Evolutionary conservation across 2,797 vertebrate species (phyloP).

Genomic region (Eidolon dupreanum): DNA sequence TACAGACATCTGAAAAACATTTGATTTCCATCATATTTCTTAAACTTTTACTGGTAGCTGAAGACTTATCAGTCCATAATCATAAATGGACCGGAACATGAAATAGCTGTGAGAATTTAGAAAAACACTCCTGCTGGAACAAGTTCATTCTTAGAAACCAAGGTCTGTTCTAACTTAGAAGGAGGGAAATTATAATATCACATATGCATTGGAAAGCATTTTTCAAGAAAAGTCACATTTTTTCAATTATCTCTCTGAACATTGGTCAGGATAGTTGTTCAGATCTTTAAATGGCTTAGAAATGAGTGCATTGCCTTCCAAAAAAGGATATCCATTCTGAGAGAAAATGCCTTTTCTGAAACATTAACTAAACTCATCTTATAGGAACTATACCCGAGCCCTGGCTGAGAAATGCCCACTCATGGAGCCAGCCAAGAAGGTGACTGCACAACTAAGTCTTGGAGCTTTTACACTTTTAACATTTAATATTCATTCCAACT

Average conservation of each 20-base stretch:
- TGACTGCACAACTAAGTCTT: background rate
- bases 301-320: background rate
- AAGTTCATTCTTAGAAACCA: constrained; percentile 29
- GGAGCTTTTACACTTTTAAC: background rate
- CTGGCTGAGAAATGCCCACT: background rate
- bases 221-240: background rate
- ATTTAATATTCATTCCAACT: background rate
- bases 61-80: constrained; percentile 31
- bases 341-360: background rate
- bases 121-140: background rate
- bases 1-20: background rate
- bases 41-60: constrained; percentile 12
- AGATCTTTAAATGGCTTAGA: background rate
- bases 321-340: background rate
- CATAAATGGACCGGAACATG: constrained; percentile 10
- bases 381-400: background rate
- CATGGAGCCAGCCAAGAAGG: background rate
- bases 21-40: background rate
- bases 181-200: background rate
- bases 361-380: background rate
- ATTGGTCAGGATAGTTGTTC: background rate
- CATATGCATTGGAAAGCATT: background rate
- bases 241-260: background rate
- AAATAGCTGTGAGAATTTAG: background rate
- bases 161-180: background rate